Evolutionary conservation across 2,113 vertebrate genomes (phyloP).

Genomic region (Psophia crepitans): DNA sequence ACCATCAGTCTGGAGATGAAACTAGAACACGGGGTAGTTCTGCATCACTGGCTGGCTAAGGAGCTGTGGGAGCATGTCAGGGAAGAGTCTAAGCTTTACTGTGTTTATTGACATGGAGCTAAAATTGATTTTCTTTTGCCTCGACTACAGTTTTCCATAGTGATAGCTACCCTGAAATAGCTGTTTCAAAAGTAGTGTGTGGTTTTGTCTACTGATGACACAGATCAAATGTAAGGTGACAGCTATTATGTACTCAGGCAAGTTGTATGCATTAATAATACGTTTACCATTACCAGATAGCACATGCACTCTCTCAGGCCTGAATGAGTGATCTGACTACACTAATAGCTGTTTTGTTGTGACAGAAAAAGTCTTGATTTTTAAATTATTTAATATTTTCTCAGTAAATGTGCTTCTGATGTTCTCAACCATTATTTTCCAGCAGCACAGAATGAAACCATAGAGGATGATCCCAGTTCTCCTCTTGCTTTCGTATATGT

Average conservation of each 20-base stretch:
- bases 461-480: neutral
- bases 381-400: constrained; percentile 41
- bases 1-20: neutral
- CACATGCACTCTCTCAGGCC: neutral
- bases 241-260: neutral
- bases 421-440: neutral
- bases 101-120: neutral
- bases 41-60: neutral
- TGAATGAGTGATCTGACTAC: neutral
- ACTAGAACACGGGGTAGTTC: neutral
- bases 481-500: neutral
- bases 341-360: constrained; percentile 13
- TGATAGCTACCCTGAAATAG: neutral
- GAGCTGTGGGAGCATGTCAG: neutral
- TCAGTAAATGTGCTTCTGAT: neutral
- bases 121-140: neutral
- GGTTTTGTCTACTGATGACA: neutral
- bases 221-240: neutral
- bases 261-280: constrained; percentile 28
- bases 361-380: neutral
- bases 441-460: neutral
- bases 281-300: neutral
- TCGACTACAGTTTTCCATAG: neutral
- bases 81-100: neutral
- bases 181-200: neutral